These are phyloP conservation scores for Strigamia crassipes DNA, from an alignment of 2,888 invertebrate species.

Conservation along the genomic window DNA sequence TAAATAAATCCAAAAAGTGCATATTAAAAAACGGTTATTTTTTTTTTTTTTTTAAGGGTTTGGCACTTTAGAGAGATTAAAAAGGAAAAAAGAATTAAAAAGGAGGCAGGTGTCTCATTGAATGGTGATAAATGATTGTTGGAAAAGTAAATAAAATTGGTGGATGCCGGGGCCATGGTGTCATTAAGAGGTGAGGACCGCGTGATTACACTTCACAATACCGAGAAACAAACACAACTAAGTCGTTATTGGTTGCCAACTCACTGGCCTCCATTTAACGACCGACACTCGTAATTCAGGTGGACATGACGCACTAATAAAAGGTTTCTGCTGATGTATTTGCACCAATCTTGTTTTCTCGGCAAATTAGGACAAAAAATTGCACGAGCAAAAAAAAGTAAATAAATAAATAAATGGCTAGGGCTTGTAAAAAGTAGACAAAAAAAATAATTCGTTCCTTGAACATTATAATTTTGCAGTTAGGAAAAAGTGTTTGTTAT, in stretches of 20 bases:
- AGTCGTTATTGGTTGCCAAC: constrained; percentile 30
- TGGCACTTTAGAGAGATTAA: background rate
- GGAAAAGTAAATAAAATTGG: constrained; percentile 27
- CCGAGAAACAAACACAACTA: constrained; percentile 18
- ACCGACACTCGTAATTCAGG: constrained; percentile 27
- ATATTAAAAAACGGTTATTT: constrained; percentile 25
- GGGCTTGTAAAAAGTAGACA: background rate
- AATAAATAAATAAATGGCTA: background rate
- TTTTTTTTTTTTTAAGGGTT: background rate
- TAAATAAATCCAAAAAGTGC: background rate
- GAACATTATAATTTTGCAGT: background rate
- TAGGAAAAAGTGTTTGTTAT: constrained; percentile 17
- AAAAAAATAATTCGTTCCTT: background rate
- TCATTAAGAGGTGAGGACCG: constrained; percentile 30
- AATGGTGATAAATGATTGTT: constrained; percentile 22
- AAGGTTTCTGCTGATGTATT: constrained; percentile 30
- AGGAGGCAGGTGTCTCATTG: constrained; percentile 17
- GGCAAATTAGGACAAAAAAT: background rate
- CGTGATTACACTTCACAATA: constrained; percentile 27
- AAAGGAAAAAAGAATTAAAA: background rate
- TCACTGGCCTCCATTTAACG: constrained; percentile 26
- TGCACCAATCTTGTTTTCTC: constrained; percentile 27
- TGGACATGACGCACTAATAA: constrained; percentile 30
- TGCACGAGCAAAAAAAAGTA: background rate
- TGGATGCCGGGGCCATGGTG: constrained; percentile 7